Evolutionary conservation across 2,113 vertebrate species (phyloP).

Genomic region (Thalassoma bifasciatum): DNA sequence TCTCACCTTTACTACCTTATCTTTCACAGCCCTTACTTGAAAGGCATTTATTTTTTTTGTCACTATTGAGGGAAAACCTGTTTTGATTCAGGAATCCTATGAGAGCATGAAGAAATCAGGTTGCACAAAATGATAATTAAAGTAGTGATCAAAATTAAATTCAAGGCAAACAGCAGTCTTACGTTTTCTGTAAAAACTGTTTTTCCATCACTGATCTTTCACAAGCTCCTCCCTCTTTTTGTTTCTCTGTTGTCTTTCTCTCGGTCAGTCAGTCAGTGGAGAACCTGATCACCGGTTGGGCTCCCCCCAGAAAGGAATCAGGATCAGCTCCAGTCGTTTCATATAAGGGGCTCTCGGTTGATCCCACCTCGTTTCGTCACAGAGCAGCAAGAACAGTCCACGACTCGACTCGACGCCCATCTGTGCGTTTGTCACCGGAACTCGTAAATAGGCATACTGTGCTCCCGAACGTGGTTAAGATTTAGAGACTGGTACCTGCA

Average conservation of each 20-base stretch:
- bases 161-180: constrained; percentile 24
- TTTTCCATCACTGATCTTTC: constrained; percentile 14
- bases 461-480: constrained; percentile 93
- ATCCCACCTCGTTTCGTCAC: constrained; percentile 39
- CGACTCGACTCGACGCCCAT: not conserved
- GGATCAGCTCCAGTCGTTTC: constrained; percentile 44
- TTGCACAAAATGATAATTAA: constrained; percentile 3
- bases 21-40: constrained; percentile 9
- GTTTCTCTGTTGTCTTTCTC: not conserved
- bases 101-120: constrained; percentile 4
- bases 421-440: constrained; percentile 90
- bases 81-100: not conserved
- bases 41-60: constrained; percentile 20
- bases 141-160: constrained; percentile 19
- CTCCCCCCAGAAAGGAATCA: constrained; percentile 41
- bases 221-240: constrained; percentile 22
- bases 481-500: constrained; percentile 97
- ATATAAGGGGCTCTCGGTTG: constrained; percentile 50
- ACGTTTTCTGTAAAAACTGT: constrained; percentile 18
- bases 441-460: constrained; percentile 96
- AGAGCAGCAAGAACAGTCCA: constrained; percentile 18
- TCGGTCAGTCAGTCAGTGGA: constrained; percentile 22
- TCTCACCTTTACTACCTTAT: not conserved
- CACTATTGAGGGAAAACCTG: constrained; percentile 17
- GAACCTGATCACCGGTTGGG: constrained; percentile 28